Evolutionary conservation across 2,113 vertebrate genomes (phyloP), one percentile per base, ranked within the genome.

Genomic region (Syngnathus scovelli): DNA sequence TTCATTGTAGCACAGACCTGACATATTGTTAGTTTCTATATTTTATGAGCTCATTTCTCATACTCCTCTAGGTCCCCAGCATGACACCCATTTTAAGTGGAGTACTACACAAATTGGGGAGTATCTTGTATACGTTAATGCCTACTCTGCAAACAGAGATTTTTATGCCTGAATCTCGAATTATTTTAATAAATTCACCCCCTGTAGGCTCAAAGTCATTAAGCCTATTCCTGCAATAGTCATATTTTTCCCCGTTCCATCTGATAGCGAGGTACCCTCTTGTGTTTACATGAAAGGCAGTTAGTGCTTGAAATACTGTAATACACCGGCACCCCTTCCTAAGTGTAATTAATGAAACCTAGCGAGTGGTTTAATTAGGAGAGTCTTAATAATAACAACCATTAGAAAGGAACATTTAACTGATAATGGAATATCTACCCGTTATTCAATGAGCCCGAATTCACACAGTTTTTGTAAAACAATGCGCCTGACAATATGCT

Each of bases 401-500:
- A 71, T 41, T 64, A 63, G 2, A 69, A 59, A 66, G 49, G 0
- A 52, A 60, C 16, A 46, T 56, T 61, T 39, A 74, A 67, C 66
- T 15, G 23, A 52, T 46, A 59, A 62, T 9, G 19, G 4, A n/a
- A n/a, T 52, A 39, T 43, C 13, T 52, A 49, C 41, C 59, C 27
- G 4, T 41, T 43, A 64, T 48, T 18, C 8, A 44, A 64, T 71
- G 41, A 36, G n/a, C 21, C 51, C 64, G 46, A 64, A 60, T 27
- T 65, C 33, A 72, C 41, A 61, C 19, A 7, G 54, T 43, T 61
- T 48, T 55, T 60, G 7, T 13, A 63, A 48, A 56, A 59, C 55
- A 67, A 69, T 44, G 37, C 63, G 72, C 81, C 73, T 71, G 76
- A 78, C 71, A 75, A 56, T 62, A 68, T 33, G 27, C 27, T 3